Conservation (phyloP, 1,140 invertebrate genomes). For the Agraylea sexmaculata region DNA sequence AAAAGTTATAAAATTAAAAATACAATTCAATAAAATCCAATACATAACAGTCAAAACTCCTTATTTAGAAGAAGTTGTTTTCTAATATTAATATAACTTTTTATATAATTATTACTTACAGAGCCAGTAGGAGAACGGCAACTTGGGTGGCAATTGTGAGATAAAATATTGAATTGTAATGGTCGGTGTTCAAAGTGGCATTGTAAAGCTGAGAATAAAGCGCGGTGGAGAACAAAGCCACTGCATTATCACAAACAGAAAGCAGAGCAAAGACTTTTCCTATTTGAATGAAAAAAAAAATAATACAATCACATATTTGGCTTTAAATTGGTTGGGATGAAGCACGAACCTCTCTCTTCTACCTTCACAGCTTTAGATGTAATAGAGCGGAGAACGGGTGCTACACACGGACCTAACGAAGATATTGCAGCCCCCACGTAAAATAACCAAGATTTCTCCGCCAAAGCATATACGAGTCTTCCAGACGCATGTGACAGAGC, state of each 20-base stretch:
- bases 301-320: no score
- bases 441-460: slow-evolving; percentile 39
- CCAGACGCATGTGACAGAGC: slow-evolving; percentile 52
- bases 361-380: slow-evolving; percentile 55
- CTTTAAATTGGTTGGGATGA: slow-evolving; percentile 3
- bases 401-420: slow-evolving; percentile 58
- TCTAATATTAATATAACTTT: no score
- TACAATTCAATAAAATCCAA: no score
- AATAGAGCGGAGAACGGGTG: slow-evolving; percentile 61
- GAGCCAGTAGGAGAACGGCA: slow-evolving; percentile 44
- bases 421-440: slow-evolving; percentile 55
- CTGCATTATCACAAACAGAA: slow-evolving; percentile 63
- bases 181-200: slow-evolving; percentile 41
- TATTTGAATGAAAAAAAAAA: slow-evolving; percentile 22
- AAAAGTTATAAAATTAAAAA: slow-evolving; percentile 14
- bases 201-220: slow-evolving; percentile 61
- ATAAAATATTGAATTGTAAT: slow-evolving; percentile 49
- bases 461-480: slow-evolving; percentile 51
- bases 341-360: slow-evolving; percentile 49
- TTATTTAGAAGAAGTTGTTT: no score
- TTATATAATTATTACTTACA: slow-evolving; percentile 50
- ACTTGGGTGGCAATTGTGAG: slow-evolving; percentile 57
- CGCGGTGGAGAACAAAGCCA: slow-evolving; percentile 55
- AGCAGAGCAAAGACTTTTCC: slow-evolving; percentile 61
- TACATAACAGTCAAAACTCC: no score